Base-by-base conservation (phyloP, 2,888 invertebrate species). In the Microchrysa polita region DNA sequence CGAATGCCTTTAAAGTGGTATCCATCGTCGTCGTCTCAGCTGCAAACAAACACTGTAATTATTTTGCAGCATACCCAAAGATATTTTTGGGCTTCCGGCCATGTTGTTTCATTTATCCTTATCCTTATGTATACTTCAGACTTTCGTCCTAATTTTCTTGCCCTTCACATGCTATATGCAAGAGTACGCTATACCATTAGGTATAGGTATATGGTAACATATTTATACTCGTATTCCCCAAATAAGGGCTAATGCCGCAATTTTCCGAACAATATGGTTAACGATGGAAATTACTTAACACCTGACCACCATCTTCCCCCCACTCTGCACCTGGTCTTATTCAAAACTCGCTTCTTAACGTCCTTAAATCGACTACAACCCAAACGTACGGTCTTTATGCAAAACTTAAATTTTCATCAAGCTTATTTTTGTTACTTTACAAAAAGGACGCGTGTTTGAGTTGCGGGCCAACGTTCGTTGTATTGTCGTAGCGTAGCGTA, bases 271-370 rank as follows among this genome's bases (percentile, higher is more conserved):
- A 67, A 67, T 67, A 53, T 67, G 23, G 52, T n/a, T 67, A 67
- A 67, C 27, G 67, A 67, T n/a, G 67, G 52, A 67, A 67, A 44
- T 67, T 67, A 67, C 67, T 67, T 67, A 67, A n/a, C 67, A 67
- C 67, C 53, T 52, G 67, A 52, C 52, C 67, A 34, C 27, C 23
- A 48, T 67, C 42, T 14, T 40, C 4, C 9, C 61, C n/a, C n/a
- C n/a, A n/a, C n/a, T n/a, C n/a, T n/a, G n/a, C n/a, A 61, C 40
- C 34, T 61, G 7, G 40, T 16, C 61, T 40, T 18, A 18, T 42
- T 18, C 5, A 1, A n/a, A n/a, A 1, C 52, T 16, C 44, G 14
- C 16, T 16, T 52, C 52, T 10, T 16, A 44, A 52, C 52, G 14
- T 52, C 14, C 27, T 34, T 34, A 5, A 5, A 7, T 7, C 7